These are phyloP conservation scores for Trachelus stipa DNA, from an alignment of 2,888 invertebrate genomes.

Conservation along the genomic window DNA sequence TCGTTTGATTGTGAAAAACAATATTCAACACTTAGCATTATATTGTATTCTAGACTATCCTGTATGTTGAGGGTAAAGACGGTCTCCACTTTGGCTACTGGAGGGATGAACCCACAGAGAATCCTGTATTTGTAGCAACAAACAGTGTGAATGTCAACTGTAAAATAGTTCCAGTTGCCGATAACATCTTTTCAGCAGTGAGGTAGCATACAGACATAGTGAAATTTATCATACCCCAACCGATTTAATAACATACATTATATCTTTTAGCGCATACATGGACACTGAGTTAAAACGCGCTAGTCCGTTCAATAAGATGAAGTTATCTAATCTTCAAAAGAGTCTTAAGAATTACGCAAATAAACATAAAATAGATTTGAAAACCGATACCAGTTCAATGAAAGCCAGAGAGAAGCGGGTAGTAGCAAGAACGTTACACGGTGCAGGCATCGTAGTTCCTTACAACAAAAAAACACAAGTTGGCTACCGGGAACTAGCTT, in stretches of 20 bases:
- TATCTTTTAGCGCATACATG: constrained; percentile 68
- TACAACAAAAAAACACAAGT: constrained; percentile 82
- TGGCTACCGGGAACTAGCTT: constrained; percentile 84
- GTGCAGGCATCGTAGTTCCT: constrained; percentile 87
- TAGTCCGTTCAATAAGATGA: constrained; percentile 75
- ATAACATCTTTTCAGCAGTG: constrained; percentile 84
- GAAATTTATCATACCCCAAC: constrained; percentile 45
- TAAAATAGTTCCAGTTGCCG: constrained; percentile 78
- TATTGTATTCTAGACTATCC: constrained; percentile 71
- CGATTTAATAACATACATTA: constrained; percentile 12
- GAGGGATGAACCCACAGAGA: constrained; percentile 82
- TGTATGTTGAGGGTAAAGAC: constrained; percentile 76
- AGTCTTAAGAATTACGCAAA: constrained; percentile 75
- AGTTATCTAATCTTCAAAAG: constrained; percentile 72
- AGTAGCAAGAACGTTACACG: constrained; percentile 82
- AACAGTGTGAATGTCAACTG: constrained; percentile 79
- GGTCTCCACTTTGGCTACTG: constrained; percentile 91
- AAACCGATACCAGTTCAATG: constrained; percentile 71
- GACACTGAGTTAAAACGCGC: constrained; percentile 64
- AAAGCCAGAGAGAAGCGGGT: constrained; percentile 73
- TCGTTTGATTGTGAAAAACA: constrained; percentile 4
- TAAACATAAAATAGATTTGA: constrained; percentile 71
- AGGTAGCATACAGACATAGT: constrained; percentile 69
- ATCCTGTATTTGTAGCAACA: constrained; percentile 81
- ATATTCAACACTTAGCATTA: background rate